Evolutionary conservation across 2,888 invertebrate genomes (phyloP).

Genomic region (Opisthograptis luteolata): DNA sequence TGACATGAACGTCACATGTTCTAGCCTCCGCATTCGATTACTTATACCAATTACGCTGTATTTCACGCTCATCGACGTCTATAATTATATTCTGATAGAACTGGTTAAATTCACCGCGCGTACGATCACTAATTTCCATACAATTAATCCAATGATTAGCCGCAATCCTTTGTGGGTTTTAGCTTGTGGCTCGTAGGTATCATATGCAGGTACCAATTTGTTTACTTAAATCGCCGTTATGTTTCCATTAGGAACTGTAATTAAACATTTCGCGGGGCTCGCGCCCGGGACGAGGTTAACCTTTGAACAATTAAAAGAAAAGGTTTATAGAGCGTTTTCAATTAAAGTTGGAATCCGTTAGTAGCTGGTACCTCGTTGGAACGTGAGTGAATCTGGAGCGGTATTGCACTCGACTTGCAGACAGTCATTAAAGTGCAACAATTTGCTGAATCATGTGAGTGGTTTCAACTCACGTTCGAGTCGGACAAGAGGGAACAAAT

Average conservation of each 20-base stretch:
- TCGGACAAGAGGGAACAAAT: conserved; percentile 14
- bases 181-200: conserved; percentile 50
- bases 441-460: conserved; percentile 51
- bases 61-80: conserved; percentile 76
- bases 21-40: conserved; percentile 45
- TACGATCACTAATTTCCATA: conserved; percentile 74
- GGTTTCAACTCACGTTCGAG: conserved; percentile 44
- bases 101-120: conserved; percentile 72
- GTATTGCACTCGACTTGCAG: conserved; percentile 58
- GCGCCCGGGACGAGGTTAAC: conserved; percentile 47
- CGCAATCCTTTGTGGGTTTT: conserved; percentile 62
- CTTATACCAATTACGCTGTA: conserved; percentile 71
- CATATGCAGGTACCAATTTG: conserved; percentile 44
- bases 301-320: conserved; percentile 73
- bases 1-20: conserved; percentile 28
- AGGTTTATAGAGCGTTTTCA: conserved; percentile 74
- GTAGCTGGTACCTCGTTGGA: conserved; percentile 35
- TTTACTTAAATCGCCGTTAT: conserved; percentile 43
- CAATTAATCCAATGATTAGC: conserved; percentile 79
- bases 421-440: conserved; percentile 71
- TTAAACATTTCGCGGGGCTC: conserved; percentile 49
- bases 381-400: conserved; percentile 65
- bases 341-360: conserved; percentile 75
- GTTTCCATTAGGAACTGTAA: conserved; percentile 49
- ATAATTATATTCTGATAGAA: conserved; percentile 79